Percentiles rank a stretch among this genome's conserved stretches.
These are phyloP conservation scores for Coccyzus lansbergi DNA, from an alignment of 2,797 vertebrate genomes.

Conservation along the genomic window DNA sequence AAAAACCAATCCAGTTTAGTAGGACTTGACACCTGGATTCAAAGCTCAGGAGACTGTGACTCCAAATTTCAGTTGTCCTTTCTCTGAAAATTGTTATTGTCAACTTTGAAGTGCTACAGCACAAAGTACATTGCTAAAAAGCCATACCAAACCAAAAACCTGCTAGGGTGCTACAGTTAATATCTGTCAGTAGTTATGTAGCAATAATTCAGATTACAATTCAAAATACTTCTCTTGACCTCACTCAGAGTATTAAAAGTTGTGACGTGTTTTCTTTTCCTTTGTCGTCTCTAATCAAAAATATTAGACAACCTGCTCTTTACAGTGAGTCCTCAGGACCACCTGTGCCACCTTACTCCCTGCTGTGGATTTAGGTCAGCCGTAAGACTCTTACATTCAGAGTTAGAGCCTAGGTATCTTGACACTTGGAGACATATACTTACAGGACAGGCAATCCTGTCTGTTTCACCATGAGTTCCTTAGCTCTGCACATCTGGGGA, in stretches of 20 bases:
- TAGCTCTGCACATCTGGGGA: neutral
- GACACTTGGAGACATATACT: neutral
- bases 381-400: neutral
- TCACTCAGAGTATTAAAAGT: neutral
- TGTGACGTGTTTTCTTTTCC: neutral
- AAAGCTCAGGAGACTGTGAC: neutral
- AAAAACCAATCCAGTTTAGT: neutral
- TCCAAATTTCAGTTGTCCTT: neutral
- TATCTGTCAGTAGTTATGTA: neutral
- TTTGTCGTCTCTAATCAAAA: neutral
- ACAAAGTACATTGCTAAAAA: neutral
- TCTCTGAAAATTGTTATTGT: neutral
- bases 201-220: neutral
- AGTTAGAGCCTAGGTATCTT: neutral
- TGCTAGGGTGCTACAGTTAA: neutral
- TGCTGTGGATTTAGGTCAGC: neutral
- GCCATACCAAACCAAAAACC: neutral
- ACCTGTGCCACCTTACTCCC: neutral
- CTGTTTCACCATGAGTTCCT: neutral
- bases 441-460: neutral
- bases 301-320: neutral
- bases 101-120: neutral
- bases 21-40: neutral
- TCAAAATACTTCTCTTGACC: neutral
- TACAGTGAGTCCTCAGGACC: neutral